Percentiles rank a stretch among this genome's conserved stretches.
Evolutionary conservation across 2,113 vertebrate species (phyloP).

Genomic region (Bagarius yarrelli): DNA sequence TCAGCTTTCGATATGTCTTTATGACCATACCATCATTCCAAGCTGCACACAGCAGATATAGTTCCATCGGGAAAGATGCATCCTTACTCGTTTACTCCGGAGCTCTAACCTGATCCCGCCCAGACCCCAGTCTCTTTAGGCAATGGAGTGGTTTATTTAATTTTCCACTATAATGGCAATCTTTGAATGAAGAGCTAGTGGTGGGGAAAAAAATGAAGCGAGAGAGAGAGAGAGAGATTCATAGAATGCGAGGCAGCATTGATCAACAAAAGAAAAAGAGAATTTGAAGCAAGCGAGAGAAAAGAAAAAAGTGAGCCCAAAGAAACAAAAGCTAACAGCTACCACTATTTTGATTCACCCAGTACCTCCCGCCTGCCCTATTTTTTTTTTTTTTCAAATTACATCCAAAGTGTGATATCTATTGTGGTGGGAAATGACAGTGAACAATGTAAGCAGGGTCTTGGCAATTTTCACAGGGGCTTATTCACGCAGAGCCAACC

Average conservation of each 20-base stretch:
- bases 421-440: conserved; percentile 90
- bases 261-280: conserved; percentile 40
- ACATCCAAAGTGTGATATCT: conserved; percentile 98
- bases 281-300: conserved; percentile 29
- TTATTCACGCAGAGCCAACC: conserved; percentile 83
- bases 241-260: conserved; percentile 35
- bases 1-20: conserved; percentile 27
- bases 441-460: conserved; percentile 89
- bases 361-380: conserved; percentile 19
- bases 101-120: conserved; percentile 68
- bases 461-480: conserved; percentile 92
- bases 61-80: conserved; percentile 9
- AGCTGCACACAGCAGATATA: background rate
- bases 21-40: background rate
- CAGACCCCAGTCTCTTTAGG: conserved; percentile 77
- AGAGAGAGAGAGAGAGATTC: conserved; percentile 57
- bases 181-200: conserved; percentile 88
- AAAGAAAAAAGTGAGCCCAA: conserved; percentile 73
- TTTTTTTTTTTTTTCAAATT: conserved; percentile 78
- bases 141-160: conserved; percentile 97
- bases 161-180: conserved; percentile 95
- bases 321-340: conserved; percentile 95
- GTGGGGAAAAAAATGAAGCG: conserved; percentile 42
- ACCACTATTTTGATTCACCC: conserved; percentile 98
- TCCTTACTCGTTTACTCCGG: conserved; percentile 9